Base-by-base conservation (phyloP, 2,113 vertebrate genomes). In the Choloepus hoffmanni region DNA sequence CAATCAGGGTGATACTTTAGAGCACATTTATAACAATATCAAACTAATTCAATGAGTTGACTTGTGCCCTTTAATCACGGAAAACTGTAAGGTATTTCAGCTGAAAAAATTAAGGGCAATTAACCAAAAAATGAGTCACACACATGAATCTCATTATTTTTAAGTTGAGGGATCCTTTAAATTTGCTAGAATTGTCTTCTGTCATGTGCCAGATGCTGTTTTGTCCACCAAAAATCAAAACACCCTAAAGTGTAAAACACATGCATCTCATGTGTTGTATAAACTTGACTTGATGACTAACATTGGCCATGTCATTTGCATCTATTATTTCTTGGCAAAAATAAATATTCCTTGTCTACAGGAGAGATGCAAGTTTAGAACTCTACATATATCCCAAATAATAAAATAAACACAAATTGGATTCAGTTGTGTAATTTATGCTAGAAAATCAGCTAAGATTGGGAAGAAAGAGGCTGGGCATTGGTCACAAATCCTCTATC, bases 51-150 rank as follows among this genome's bases (percentile, higher is more conserved):
- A 90, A 63, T 98, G 98, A 97, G 89, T 96, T 96, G 96, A 98
- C 98, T 2, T 24, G 82, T 96, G 97, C 96, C 96, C 97, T 98
- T 98, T 98, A 98, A 98, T 98, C 98, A 98, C 95, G 81, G 97
- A 79, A 98, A 97, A 96, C 95, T 92, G 85, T 93, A 95, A 97
- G 85, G 93, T 95, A 92, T 95, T 97, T 96, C 77, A 95, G 97
- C 95, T 98, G 98, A 98, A 98, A 98, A 98, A 98, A 98, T 98
- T 98, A 98, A 84, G 89, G 95, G 90, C 96, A 98, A 98, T 98
- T 98, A 98, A 92, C 89, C 89, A 86, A 98, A 96, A 96, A 98
- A 96, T 95, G 95, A 98, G 93, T 84, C 98, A 97, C 97, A 97
- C 89, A 92, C 92, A 98, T 97, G 97, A 95, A 97, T 94, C 97